These are phyloP conservation scores for Anoplolepis gracilipes DNA, from an alignment of 1,140 invertebrate genomes.

Conservation along the genomic window DNA sequence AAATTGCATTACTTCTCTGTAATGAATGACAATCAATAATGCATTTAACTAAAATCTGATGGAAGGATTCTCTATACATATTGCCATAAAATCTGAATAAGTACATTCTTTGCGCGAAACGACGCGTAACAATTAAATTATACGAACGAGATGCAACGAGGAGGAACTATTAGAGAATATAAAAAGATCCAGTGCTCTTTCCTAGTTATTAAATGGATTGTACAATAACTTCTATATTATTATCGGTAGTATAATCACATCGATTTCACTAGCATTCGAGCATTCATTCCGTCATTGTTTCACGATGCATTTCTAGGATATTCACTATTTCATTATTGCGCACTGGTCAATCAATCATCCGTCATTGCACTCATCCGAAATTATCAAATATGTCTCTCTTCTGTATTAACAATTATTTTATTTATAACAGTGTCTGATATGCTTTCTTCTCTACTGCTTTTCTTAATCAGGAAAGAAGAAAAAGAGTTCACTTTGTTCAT, in stretches of 20 bases:
- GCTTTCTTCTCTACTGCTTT: conserved; percentile 77
- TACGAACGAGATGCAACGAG: conserved; percentile 77
- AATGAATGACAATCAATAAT: conserved; percentile 65
- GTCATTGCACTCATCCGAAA: conserved; percentile 83
- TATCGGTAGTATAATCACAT: conserved; percentile 71
- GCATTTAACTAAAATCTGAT: conserved; percentile 60
- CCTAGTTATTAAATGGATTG: conserved; percentile 72
- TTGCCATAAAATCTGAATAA: conserved; percentile 65
- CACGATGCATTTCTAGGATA: conserved; percentile 52
- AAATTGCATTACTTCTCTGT: conserved; percentile 59
- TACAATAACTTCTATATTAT: conserved; percentile 72
- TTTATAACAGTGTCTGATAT: conserved; percentile 85
- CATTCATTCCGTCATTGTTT: conserved; percentile 66
- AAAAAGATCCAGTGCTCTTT: conserved; percentile 79
- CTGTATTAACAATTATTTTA: conserved; percentile 82
- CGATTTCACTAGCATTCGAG: conserved; percentile 65
- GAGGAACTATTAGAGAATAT: conserved; percentile 82
- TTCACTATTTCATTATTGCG: conserved; percentile 69
- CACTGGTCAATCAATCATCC: conserved; percentile 71
- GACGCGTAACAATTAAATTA: conserved; percentile 73
- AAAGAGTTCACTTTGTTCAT: conserved; percentile 63
- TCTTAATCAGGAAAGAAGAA: conserved; percentile 68
- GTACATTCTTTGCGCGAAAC: conserved; percentile 62
- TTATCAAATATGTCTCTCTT: conserved; percentile 80
- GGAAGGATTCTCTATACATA: conserved; percentile 40